Percentiles rank a stretch among this genome's conserved stretches.
These are phyloP conservation scores for Eriosoma lanigerum DNA, from an alignment of 1,140 invertebrate species.

Conservation along the genomic window DNA sequence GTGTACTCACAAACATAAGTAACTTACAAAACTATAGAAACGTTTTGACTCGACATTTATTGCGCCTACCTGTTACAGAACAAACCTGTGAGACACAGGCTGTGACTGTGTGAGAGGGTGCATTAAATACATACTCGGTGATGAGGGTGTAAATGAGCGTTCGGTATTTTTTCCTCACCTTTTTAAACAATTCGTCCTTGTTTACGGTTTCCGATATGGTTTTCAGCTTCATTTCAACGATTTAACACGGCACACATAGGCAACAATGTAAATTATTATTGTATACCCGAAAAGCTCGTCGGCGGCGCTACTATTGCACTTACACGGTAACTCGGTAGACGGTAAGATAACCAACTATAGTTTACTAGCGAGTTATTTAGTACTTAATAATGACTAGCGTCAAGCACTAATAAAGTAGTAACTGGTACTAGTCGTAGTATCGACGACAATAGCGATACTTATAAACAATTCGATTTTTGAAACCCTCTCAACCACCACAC, in stretches of 20 bases:
- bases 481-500: neutral
- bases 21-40: too few species aligned
- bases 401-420: neutral
- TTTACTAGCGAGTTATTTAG: too few species aligned
- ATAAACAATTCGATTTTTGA: conserved; percentile 50
- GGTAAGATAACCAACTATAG: neutral
- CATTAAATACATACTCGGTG: too few species aligned
- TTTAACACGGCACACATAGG: neutral
- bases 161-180: conserved; percentile 15
- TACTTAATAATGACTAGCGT: neutral
- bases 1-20: too few species aligned
- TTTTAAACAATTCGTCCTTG: conserved; percentile 45
- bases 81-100: too few species aligned
- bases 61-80: conserved; percentile 27
- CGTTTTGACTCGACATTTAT: too few species aligned
- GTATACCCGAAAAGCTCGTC: neutral
- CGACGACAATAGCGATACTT: neutral
- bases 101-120: neutral
- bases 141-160: neutral
- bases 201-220: conserved; percentile 41
- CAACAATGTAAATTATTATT: neutral
- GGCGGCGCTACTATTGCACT: neutral
- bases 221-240: conserved; percentile 50
- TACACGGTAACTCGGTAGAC: neutral
- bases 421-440: too few species aligned